Evolutionary conservation across 2,797 vertebrate genomes (phyloP), one percentile per base, ranked within the genome.

Genomic region (Gouania willdenowi): DNA sequence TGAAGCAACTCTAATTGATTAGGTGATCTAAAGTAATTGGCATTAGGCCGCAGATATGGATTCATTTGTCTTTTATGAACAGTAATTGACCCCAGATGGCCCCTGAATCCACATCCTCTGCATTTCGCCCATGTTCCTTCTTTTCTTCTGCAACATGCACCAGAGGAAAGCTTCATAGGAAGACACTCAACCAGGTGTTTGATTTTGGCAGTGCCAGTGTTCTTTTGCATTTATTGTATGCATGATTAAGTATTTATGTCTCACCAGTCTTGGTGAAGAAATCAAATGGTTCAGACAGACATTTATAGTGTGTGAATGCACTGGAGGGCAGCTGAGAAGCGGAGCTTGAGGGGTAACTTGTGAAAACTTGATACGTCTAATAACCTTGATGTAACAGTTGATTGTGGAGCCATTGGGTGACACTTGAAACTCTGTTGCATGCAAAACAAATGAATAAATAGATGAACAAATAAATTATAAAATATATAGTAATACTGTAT

Each of bases 31-130:
- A 77, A 71, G 59, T 86, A 85, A 89, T 89, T 88, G 79, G 71
- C 77, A 84, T 85, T 83, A 86, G 66, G 53, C 73, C 22, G 20
- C 44, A 75, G 75, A 68, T 71, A 82, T 75, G 71, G 56, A 84
- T 85, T 83, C 65, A 86, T 85, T 88, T 83, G 71, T 83, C 75
- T 81, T 80, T 84, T 80, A 78, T 87, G 83, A 86, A 85, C 82
- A 76, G 50, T 79, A 87, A 86, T 84, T 87, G 85, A 87, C 86
- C 83, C 73, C 54, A 21, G 55, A 40, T 65, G 59, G 54, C 79
- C 80, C 65, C 57, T n/a, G 27, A 15, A 21, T 56, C 55, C 66
- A 67, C 70, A 40, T n/a, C 63, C 42, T 51, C 46, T 53, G 42
- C 47, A 22, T 8, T 15, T 28, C 50, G 37, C 21, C 3, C 0